A percentile compares a stretch with the other conserved stretches of the same genome.
Evolutionary conservation across 2,797 vertebrate species (phyloP).

Genomic region (Siniperca obscura): DNA sequence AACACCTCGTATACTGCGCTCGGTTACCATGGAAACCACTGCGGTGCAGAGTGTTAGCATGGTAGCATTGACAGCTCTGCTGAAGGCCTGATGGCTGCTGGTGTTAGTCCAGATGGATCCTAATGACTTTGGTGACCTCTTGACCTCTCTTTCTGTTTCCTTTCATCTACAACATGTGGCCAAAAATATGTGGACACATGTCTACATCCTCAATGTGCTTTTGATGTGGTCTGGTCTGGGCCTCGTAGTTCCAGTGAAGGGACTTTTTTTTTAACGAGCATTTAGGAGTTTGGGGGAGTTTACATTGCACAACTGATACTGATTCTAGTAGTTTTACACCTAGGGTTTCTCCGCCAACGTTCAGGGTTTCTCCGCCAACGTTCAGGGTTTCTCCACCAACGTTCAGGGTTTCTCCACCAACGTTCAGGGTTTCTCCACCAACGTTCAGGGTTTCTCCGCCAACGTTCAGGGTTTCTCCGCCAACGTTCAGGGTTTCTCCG

Average conservation of each 20-base stretch:
- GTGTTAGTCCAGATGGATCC: neutral
- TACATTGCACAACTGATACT: too few relatives aligned
- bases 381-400: too few relatives aligned
- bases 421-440: too few relatives aligned
- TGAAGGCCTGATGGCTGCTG: neutral
- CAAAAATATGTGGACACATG: neutral
- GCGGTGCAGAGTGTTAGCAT: neutral
- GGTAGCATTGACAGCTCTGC: neutral
- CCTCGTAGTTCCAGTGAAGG: too few relatives aligned
- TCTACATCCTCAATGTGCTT: neutral
- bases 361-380: neutral
- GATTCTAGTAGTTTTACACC: too few relatives aligned
- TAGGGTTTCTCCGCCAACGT: too few relatives aligned
- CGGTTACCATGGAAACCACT: constrained; percentile 25
- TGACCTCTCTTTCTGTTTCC: neutral
- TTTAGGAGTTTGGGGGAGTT: too few relatives aligned
- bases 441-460: too few relatives aligned
- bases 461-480: too few relatives aligned
- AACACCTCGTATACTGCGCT: neutral
- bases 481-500: neutral
- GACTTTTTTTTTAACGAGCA: too few relatives aligned
- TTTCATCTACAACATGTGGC: neutral
- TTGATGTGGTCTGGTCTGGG: too few relatives aligned
- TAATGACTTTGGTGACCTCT: neutral
- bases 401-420: too few relatives aligned